These are phyloP conservation scores for Phthorimaea operculella DNA, from an alignment of 1,140 invertebrate species.

Conservation along the genomic window DNA sequence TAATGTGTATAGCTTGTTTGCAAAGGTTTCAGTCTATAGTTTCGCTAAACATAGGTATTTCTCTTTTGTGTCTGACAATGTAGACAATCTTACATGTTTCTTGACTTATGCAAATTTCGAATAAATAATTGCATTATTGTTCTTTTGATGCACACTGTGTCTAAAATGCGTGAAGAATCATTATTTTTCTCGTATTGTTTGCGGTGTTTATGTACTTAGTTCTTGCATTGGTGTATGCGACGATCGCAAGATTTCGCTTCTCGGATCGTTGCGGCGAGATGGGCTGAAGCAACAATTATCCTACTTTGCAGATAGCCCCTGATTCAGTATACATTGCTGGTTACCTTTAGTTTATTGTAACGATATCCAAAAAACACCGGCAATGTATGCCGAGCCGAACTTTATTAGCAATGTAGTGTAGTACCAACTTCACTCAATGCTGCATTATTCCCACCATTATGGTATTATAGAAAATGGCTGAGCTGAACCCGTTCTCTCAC, in stretches of 20 bases:
- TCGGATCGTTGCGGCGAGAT: constrained; percentile 14
- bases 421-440: constrained; percentile 11
- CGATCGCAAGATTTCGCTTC: constrained; percentile 29
- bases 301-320: too few species aligned
- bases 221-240: constrained; percentile 20
- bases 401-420: too few species aligned
- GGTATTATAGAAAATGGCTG: constrained; percentile 14
- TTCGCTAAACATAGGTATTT: too few species aligned
- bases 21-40: too few species aligned
- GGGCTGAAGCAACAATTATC: too few species aligned
- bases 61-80: too few species aligned
- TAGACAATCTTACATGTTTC: too few species aligned
- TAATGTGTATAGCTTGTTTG: too few species aligned
- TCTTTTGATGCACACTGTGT: not conserved
- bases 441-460: constrained; percentile 28
- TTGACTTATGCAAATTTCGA: constrained; percentile 5
- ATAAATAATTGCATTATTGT: not conserved
- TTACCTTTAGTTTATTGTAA: constrained; percentile 2
- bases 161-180: not conserved
- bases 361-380: too few species aligned
- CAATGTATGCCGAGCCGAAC: constrained; percentile 8
- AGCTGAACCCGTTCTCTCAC: constrained; percentile 15
- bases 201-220: constrained; percentile 16
- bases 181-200: constrained; percentile 15
- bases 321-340: constrained; percentile 5